Evolutionary conservation across 1,140 invertebrate genomes (phyloP).

Genomic region (Ooceraea biroi): DNA sequence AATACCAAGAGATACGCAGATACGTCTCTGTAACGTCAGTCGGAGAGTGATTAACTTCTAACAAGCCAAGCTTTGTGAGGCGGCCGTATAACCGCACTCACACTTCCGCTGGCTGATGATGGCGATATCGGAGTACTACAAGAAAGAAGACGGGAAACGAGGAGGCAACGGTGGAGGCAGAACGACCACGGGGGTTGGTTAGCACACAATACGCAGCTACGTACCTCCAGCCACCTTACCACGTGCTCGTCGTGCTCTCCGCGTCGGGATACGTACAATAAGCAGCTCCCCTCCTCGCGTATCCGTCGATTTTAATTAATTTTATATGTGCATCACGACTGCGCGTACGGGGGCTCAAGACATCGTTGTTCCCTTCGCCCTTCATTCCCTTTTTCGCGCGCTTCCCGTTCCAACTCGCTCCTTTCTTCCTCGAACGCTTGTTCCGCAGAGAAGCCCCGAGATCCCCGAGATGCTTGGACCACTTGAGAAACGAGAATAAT

Average conservation of each 20-base stretch:
- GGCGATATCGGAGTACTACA: slow-evolving; percentile 26
- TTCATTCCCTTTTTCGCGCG: not conserved
- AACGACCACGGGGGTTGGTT: slow-evolving; percentile 48
- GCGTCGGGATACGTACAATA: slow-evolving; percentile 70
- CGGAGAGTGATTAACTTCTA: slow-evolving; percentile 84
- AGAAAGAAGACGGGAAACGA: slow-evolving; percentile 12
- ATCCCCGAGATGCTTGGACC: slow-evolving; percentile 28
- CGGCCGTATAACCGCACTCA: slow-evolving; percentile 71
- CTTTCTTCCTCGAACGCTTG: slow-evolving; percentile 8
- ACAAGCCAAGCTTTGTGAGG: slow-evolving; percentile 77
- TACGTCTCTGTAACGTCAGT: slow-evolving; percentile 45
- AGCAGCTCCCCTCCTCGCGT: slow-evolving; percentile 56
- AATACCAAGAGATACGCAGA: slow-evolving; percentile 69
- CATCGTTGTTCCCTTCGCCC: slow-evolving; percentile 3
- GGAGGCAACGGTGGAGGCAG: slow-evolving; percentile 2
- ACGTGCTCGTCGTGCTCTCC: not conserved
- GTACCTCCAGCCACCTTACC: slow-evolving; percentile 27
- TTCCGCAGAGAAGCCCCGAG: slow-evolving; percentile 25
- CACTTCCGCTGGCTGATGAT: slow-evolving; percentile 56
- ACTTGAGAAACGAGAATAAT: slow-evolving; percentile 78
- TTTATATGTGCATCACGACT: slow-evolving; percentile 77
- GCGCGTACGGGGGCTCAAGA: not conserved
- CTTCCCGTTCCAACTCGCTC: slow-evolving; percentile 22
- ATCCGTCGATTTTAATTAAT: slow-evolving; percentile 84
- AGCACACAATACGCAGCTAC: slow-evolving; percentile 68